A percentile compares a stretch with the other conserved stretches of the same genome.
Conservation (phyloP, 1,140 invertebrate genomes). For the Trialeurodes vaporariorum region DNA sequence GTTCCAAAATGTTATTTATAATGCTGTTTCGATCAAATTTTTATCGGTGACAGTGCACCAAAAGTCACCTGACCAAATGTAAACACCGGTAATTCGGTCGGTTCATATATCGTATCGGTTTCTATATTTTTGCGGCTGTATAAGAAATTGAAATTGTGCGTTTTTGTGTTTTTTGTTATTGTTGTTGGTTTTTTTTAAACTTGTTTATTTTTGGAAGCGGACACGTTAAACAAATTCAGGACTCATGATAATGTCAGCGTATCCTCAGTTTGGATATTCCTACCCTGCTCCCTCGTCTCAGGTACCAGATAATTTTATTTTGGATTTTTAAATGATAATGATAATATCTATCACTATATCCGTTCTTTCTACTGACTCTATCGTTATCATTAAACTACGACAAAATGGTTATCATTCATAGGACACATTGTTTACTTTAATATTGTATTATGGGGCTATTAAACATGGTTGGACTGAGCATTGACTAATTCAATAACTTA, state of each 20-base stretch:
- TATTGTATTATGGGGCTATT: no score
- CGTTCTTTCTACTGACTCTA: no score
- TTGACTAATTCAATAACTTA: no score
- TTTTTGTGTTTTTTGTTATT: conserved; percentile 10
- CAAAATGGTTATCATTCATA: no score
- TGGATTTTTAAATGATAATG: no score
- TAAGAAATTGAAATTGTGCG: background rate
- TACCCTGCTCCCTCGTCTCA: conserved; percentile 50
- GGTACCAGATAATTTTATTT: no score
- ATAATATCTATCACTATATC: no score
- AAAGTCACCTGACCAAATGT: background rate
- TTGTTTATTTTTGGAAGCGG: conserved; percentile 1
- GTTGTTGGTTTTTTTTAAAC: conserved; percentile 1
- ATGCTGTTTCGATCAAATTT: no score
- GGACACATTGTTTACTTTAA: no score
- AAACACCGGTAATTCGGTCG: background rate
- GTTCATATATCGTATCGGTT: background rate
- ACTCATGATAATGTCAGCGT: conserved; percentile 52
- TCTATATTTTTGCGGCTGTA: background rate
- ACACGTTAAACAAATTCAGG: conserved; percentile 9
- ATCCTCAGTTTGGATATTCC: conserved; percentile 69
- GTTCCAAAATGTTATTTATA: no score
- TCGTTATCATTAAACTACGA: no score
- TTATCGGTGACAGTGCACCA: conserved; percentile 1
- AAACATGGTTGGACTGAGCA: no score